These are phyloP conservation scores for Dipodomys spectabilis DNA, from an alignment of 2,113 vertebrate genomes.

Conservation along the genomic window DNA sequence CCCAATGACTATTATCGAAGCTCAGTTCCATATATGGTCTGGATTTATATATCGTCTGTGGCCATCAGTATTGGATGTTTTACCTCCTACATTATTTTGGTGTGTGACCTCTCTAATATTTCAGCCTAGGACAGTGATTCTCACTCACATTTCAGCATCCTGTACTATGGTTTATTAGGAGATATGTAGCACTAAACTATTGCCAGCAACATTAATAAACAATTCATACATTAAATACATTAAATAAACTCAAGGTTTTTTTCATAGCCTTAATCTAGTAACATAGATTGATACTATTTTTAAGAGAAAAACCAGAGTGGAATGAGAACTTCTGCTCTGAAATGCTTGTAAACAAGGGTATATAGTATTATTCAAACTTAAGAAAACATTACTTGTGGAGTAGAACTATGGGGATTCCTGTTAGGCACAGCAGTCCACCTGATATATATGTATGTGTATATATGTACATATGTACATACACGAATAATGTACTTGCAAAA, in stretches of 20 bases:
- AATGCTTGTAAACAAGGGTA: not conserved
- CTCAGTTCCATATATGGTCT: not conserved
- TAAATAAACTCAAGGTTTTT: not conserved
- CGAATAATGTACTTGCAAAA: not conserved
- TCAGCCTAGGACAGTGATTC: not conserved
- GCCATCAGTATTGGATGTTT: not conserved
- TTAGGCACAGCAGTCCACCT: not conserved
- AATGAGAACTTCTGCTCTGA: not conserved
- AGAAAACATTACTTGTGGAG: not conserved
- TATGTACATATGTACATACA: too few species aligned
- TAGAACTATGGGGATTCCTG: not conserved
- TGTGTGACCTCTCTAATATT: not conserved
- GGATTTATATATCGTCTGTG: not conserved
- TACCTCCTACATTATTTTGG: not conserved
- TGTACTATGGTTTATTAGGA: not conserved
- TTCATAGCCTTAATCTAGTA: not conserved
- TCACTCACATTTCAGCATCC: not conserved
- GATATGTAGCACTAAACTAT: not conserved
- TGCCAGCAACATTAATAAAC: not conserved
- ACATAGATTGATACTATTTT: not conserved
- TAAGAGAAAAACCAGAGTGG: not conserved
- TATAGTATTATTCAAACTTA: not conserved
- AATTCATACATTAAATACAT: not conserved
- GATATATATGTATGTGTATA: not conserved
- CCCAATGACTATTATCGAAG: not conserved